Conservation (phyloP, 2,888 invertebrate species). For the Dugesia japonica region DNA sequence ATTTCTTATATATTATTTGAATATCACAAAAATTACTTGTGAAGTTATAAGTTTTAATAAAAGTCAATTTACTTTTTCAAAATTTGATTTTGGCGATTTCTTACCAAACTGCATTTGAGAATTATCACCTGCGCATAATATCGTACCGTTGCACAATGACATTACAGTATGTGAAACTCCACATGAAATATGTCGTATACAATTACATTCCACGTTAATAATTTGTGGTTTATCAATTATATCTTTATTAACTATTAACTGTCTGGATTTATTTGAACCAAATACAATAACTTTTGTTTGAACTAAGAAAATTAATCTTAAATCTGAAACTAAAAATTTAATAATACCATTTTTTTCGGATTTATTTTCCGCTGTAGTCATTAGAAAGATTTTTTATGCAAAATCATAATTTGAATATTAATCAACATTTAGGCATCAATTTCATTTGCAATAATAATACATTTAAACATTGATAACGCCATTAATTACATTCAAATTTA, state of each 20-base stretch:
- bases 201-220: neutral
- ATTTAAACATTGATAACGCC: too few species aligned
- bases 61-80: conserved; percentile 10
- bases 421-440: neutral
- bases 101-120: neutral
- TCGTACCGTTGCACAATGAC: neutral
- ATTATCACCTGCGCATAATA: neutral
- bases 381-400: too few species aligned
- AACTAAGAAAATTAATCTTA: neutral
- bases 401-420: neutral
- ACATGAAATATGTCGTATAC: neutral
- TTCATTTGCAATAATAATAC: neutral
- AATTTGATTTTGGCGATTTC: neutral
- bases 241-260: neutral
- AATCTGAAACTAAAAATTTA: neutral
- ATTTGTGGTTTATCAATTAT: neutral
- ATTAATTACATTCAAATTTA: too few species aligned
- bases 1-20: too few species aligned
- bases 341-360: neutral
- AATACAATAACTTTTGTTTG: neutral
- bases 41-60: too few species aligned
- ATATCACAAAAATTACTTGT: too few species aligned
- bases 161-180: neutral
- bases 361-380: neutral
- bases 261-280: neutral